These are phyloP conservation scores for Cataglyphis hispanica DNA, from an alignment of 1,140 invertebrate genomes.

Conservation along the genomic window DNA sequence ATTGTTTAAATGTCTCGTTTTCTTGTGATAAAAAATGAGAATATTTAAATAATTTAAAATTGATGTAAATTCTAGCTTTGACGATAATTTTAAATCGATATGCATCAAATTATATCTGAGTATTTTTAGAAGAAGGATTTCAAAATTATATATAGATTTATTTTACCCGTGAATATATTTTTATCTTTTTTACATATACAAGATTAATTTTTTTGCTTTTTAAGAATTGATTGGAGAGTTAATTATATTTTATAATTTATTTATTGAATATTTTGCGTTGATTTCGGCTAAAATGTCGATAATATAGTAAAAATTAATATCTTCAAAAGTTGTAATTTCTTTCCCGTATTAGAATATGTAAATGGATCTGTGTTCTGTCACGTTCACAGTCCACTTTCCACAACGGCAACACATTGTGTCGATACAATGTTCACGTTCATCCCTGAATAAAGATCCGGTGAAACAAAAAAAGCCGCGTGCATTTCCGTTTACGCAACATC, in stretches of 20 bases:
- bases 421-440: slow-evolving; percentile 77
- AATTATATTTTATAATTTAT: slow-evolving; percentile 3
- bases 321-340: slow-evolving; percentile 79
- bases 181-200: background rate
- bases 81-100: background rate
- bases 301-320: slow-evolving; percentile 62
- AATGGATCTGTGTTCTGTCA: slow-evolving; percentile 70
- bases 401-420: slow-evolving; percentile 74
- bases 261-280: background rate
- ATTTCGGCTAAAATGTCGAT: slow-evolving; percentile 23
- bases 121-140: background rate
- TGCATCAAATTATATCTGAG: background rate
- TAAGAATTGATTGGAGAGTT: background rate
- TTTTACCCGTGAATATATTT: background rate
- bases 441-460: slow-evolving; percentile 76
- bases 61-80: background rate
- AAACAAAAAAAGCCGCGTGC: slow-evolving; percentile 80
- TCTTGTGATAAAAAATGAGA: background rate
- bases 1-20: slow-evolving; percentile 30
- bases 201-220: background rate
- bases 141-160: background rate
- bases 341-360: slow-evolving; percentile 70
- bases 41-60: background rate
- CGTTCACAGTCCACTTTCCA: slow-evolving; percentile 67
- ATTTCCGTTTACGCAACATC: slow-evolving; percentile 85